phyloP scores from a whole-genome alignment of 2,113 vertebrate species.

The Labrus mixtus region DNA sequence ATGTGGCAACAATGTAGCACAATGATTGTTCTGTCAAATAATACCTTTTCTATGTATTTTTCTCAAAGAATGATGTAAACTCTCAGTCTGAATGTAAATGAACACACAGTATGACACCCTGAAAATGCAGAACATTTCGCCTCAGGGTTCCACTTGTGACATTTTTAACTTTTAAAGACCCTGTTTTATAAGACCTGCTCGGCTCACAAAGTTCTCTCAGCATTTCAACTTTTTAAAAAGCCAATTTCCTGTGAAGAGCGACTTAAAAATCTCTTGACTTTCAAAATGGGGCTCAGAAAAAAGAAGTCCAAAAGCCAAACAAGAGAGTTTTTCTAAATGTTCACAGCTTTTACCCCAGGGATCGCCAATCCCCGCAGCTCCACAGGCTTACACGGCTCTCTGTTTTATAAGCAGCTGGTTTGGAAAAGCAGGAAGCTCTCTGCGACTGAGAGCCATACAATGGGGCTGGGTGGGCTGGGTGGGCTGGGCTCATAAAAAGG shows the following conservation, averaged over 20 bases:
- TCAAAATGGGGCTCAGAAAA: slow-evolving; percentile 17
- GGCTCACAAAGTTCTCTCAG: slow-evolving; percentile 12
- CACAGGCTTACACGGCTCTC: slow-evolving; percentile 55
- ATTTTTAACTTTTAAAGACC: slow-evolving; percentile 19
- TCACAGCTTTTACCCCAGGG: slow-evolving; percentile 42
- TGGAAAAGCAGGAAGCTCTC: slow-evolving; percentile 51
- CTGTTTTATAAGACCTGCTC: slow-evolving; percentile 4
- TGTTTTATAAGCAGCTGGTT: slow-evolving; percentile 61
- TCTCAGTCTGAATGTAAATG: neutral
- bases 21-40: neutral
- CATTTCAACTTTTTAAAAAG: slow-evolving; percentile 40
- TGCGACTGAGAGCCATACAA: slow-evolving; percentile 39
- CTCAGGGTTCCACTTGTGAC: slow-evolving; percentile 1
- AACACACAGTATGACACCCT: neutral
- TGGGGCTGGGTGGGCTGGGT: slow-evolving; percentile 41
- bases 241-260: slow-evolving; percentile 42
- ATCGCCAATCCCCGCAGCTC: slow-evolving; percentile 43
- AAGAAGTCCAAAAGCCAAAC: slow-evolving; percentile 29
- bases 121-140: slow-evolving; percentile 2
- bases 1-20: slow-evolving; percentile 7
- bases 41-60: neutral
- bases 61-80: slow-evolving; percentile 4
- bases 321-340: slow-evolving; percentile 35
- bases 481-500: slow-evolving; percentile 53
- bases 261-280: slow-evolving; percentile 46